These are phyloP conservation scores for Himalopsyche phryganea DNA, from an alignment of 1,140 invertebrate species.

Conservation along the genomic window DNA sequence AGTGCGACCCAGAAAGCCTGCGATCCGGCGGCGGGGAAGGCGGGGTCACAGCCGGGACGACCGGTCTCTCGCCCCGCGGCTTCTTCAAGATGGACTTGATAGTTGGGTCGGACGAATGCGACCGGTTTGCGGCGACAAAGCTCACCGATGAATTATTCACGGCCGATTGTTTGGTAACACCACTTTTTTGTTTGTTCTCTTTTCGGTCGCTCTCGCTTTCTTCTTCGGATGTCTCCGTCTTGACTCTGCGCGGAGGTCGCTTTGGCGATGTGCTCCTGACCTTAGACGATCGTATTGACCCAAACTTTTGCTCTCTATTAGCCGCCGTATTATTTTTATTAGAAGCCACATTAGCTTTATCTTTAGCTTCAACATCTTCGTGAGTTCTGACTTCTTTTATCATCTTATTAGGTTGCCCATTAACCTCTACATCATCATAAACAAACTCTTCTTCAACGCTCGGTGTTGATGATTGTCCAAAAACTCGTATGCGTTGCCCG, in stretches of 20 bases:
- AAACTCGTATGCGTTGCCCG: constrained; percentile 56
- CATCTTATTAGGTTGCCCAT: constrained; percentile 20
- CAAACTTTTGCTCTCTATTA: background rate
- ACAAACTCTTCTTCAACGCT: constrained; percentile 41
- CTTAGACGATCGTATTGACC: background rate
- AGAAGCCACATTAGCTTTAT: constrained; percentile 7
- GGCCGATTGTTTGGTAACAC: constrained; percentile 32
- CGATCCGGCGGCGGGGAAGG: constrained; percentile 30
- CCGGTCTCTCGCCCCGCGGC: constrained; percentile 44
- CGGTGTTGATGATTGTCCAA: constrained; percentile 43
- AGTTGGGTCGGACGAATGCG: constrained; percentile 29
- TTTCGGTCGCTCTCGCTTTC: constrained; percentile 33
- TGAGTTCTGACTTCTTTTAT: no score
- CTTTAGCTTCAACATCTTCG: background rate
- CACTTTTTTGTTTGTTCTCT: constrained; percentile 28
- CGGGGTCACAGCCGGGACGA: constrained; percentile 14
- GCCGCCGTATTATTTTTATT: background rate
- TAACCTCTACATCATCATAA: constrained; percentile 46
- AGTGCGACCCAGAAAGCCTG: constrained; percentile 54
- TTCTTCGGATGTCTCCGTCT: constrained; percentile 32
- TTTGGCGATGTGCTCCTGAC: constrained; percentile 33
- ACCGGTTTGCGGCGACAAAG: constrained; percentile 31
- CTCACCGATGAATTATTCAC: constrained; percentile 28
- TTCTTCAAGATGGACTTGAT: constrained; percentile 70
- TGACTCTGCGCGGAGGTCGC: constrained; percentile 42